Percentiles rank a stretch among this genome's conserved stretches.
Evolutionary conservation across 2,797 vertebrate species (phyloP).

Genomic region (Cryptoblepharus egeriae): DNA sequence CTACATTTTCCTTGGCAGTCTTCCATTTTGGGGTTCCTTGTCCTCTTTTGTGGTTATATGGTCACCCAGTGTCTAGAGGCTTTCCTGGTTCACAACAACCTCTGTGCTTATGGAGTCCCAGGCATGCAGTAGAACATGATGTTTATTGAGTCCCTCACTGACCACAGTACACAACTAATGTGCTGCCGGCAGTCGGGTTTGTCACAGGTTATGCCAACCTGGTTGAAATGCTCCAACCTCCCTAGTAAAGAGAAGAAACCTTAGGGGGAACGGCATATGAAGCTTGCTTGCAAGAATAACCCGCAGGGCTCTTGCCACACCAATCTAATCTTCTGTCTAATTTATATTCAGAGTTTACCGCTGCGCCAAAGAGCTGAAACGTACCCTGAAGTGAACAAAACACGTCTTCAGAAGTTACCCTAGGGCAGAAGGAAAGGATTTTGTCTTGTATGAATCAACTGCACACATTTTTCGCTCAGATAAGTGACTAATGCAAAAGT

Average conservation of each 20-base stretch:
- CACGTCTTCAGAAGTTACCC: slow-evolving; percentile 5
- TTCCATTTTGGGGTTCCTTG: too few species aligned
- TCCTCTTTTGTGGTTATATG: too few species aligned
- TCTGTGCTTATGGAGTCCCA: too few species aligned
- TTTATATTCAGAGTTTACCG: slow-evolving; percentile 14
- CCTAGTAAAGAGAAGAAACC: not conserved
- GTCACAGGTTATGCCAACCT: not conserved
- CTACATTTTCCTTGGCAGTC: too few species aligned
- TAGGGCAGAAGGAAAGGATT: not conserved
- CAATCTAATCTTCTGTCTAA: not conserved
- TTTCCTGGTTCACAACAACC: not conserved
- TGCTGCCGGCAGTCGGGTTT: not conserved
- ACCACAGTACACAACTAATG: not conserved
- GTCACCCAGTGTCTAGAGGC: not conserved
- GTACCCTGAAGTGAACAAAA: slow-evolving; percentile 22
- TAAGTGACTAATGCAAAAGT: slow-evolving; percentile 32
- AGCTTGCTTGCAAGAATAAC: not conserved
- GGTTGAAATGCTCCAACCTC: not conserved
- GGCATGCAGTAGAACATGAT: not conserved
- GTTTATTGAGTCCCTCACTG: not conserved
- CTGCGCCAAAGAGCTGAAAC: not conserved
- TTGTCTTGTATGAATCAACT: slow-evolving; percentile 22
- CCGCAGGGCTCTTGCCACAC: not conserved
- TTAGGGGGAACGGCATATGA: not conserved
- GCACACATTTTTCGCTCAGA: slow-evolving; percentile 19